Evolutionary conservation across 2,888 invertebrate species (phyloP), one percentile per base, ranked within the genome.

Genomic region (Portevinia maculata): DNA sequence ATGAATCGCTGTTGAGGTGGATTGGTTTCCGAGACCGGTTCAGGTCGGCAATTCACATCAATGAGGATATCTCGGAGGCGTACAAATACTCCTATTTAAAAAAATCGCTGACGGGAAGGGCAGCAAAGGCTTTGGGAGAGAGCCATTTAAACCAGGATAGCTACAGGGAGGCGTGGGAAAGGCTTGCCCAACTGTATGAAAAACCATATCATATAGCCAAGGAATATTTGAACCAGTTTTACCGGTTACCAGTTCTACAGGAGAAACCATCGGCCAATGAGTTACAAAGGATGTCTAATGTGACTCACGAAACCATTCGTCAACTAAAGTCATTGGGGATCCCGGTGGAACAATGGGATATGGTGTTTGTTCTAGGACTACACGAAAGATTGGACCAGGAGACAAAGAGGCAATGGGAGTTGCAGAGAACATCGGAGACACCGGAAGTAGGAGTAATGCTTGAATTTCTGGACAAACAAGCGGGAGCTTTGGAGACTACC

Each of bases 81-180:
- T 37, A 37, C 1, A 37, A 37, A 1, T 37, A 37, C 15, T 28
- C 50, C 0, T 28, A 37, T 13, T 7, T 37, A 1, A 37, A 15
- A 3, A 37, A 37, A 5, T 37, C 37, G 6, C 15, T 37, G 37
- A 13, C 15, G 6, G 13, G 13, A 15, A 37, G n/a, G 6, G 37
- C 37, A 13, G 37, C 13, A 5, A 37, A 6, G 6, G 13, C 13
- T 37, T 37, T 37, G 6, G 52, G 30, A 52, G 52, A 52, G 15
- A 30, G 30, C 15, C 15, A 52, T 9, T 4, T 52, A 17, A 30
- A 15, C 13, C 6, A 28, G 9, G 28, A 30, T 5, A 52, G 30
- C 4, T 52, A 52, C 32, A 1, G 30, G 30, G 52, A 52, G 32
- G 52, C 28, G 0, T 41, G 41, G 41, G 17, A 41, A 2, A 39